Evolutionary conservation across 2,797 vertebrate genomes (phyloP).

Genomic region (Okamejei kenojei): DNA sequence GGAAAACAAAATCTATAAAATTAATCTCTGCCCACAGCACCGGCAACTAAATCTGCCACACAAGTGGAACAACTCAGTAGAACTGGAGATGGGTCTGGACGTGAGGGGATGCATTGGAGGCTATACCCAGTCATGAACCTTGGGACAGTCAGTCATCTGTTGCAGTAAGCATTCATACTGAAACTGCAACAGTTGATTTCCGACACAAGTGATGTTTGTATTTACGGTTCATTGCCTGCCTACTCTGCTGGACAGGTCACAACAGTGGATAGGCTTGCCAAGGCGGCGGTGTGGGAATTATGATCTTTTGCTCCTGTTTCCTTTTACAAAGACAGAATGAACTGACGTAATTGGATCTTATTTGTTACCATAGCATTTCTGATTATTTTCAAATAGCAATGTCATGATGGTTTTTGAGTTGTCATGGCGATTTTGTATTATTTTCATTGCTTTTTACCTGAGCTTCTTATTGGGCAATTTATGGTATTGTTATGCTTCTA

Average conservation of each 20-base stretch:
- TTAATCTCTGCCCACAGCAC: background rate
- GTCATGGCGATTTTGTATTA: background rate
- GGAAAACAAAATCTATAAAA: background rate
- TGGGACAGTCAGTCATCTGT: background rate
- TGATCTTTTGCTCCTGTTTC: background rate
- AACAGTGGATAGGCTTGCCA: no score
- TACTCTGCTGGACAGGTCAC: background rate
- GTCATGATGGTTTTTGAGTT: background rate
- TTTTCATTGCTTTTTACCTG: background rate
- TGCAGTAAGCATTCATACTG: background rate
- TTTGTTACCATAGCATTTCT: background rate
- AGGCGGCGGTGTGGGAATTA: background rate
- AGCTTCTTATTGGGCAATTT: background rate
- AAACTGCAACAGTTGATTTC: background rate
- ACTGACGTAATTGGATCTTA: background rate
- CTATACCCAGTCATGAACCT: background rate
- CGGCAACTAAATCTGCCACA: background rate
- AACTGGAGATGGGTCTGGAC: background rate
- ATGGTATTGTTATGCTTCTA: background rate
- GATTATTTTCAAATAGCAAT: background rate
- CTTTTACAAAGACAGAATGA: background rate
- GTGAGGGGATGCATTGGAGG: background rate
- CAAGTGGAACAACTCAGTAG: background rate
- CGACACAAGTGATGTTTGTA: background rate
- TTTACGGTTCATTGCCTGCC: background rate